A percentile compares a stretch with the other conserved stretches of the same genome.
Evolutionary conservation across 2,797 vertebrate genomes (phyloP).

Genomic region (Acrossocheilus wenchowensis): DNA sequence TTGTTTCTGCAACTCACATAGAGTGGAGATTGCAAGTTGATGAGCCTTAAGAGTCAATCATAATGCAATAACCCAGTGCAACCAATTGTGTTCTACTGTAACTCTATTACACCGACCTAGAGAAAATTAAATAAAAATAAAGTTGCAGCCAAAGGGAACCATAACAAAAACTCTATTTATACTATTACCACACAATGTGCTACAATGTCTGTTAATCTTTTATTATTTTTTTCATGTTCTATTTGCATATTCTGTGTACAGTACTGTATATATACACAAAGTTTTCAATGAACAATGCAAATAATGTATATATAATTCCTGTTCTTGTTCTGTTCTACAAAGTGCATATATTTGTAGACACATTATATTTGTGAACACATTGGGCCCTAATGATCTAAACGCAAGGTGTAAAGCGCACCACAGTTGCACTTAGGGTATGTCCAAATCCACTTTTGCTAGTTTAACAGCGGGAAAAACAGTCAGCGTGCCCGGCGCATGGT

Average conservation of each 20-base stretch:
- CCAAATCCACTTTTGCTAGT: too few species aligned
- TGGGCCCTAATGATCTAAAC: too few species aligned
- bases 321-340: background rate
- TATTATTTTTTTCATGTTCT: background rate
- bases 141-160: background rate
- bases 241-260: background rate
- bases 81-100: constrained; percentile 18
- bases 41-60: constrained; percentile 17
- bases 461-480: too few species aligned
- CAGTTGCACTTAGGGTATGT: too few species aligned
- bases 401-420: too few species aligned
- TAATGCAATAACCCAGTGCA: background rate
- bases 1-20: background rate
- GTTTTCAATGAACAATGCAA: background rate
- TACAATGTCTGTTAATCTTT: background rate
- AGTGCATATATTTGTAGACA: background rate
- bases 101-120: background rate
- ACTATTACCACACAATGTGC: background rate
- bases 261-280: background rate
- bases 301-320: background rate
- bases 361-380: too few species aligned
- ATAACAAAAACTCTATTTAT: background rate
- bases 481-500: too few species aligned
- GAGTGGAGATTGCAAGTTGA: background rate
- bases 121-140: constrained; percentile 17